A percentile compares a stretch with the other conserved stretches of the same genome.
These are phyloP conservation scores for Napeogenes sylphis DNA, from an alignment of 2,888 invertebrate genomes.

Conservation along the genomic window DNA sequence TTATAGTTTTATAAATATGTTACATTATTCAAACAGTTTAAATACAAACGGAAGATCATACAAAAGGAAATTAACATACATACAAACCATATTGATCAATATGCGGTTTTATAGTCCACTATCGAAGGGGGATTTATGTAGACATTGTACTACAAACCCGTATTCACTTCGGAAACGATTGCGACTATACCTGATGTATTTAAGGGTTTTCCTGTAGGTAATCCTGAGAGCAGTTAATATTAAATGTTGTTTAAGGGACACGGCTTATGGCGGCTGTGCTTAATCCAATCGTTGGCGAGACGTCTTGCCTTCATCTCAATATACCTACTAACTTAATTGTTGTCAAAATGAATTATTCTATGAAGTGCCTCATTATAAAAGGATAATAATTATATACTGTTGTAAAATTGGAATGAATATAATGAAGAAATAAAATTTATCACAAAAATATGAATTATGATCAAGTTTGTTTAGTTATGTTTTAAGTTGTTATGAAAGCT, in stretches of 20 bases:
- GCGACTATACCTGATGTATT: slow-evolving; percentile 20
- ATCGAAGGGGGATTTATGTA: slow-evolving; percentile 27
- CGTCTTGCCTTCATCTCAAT: slow-evolving; percentile 12
- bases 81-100: slow-evolving; percentile 24
- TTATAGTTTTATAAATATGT: too few species aligned
- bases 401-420: too few species aligned
- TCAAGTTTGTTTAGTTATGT: too few species aligned
- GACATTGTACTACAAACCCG: slow-evolving; percentile 19
- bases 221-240: slow-evolving; percentile 20
- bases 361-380: background rate
- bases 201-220: slow-evolving; percentile 10
- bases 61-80: too few species aligned
- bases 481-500: too few species aligned
- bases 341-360: background rate
- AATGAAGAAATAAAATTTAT: too few species aligned
- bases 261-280: slow-evolving; percentile 13
- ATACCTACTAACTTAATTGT: slow-evolving; percentile 20
- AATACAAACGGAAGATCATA: too few species aligned
- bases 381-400: too few species aligned
- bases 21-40: too few species aligned
- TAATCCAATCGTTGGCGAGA: slow-evolving; percentile 20
- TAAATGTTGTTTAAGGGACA: slow-evolving; percentile 19
- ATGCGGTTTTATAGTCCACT: slow-evolving; percentile 31
- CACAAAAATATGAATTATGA: too few species aligned
- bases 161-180: slow-evolving; percentile 2